These are phyloP conservation scores for Onthophagus taurus DNA, from an alignment of 1,140 invertebrate species.

Conservation along the genomic window DNA sequence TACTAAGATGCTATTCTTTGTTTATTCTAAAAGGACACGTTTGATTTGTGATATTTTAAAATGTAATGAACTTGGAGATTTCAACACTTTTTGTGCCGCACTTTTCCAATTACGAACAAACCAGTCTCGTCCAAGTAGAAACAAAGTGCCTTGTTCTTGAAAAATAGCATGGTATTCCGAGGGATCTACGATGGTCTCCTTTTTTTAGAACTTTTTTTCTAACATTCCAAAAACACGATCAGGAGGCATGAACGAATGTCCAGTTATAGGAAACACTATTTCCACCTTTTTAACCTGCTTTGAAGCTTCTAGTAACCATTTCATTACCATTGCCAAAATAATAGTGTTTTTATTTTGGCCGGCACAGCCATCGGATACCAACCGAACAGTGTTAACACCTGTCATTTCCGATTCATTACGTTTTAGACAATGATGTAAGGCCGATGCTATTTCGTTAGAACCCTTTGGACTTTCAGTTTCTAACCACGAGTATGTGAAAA, in stretches of 20 bases:
- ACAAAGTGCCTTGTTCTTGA: not conserved
- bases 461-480: slow-evolving; percentile 27
- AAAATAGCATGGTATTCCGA: slow-evolving; percentile 1
- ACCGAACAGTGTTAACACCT: slow-evolving; percentile 20
- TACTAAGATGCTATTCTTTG: too few relatives aligned
- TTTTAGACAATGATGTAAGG: slow-evolving; percentile 25
- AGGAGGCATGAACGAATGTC: slow-evolving; percentile 29
- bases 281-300: slow-evolving; percentile 22
- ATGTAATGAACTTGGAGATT: slow-evolving; percentile 1
- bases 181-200: slow-evolving; percentile 1
- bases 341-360: slow-evolving; percentile 9
- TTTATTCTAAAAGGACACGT: too few relatives aligned
- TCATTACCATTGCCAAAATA: slow-evolving; percentile 19
- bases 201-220: slow-evolving; percentile 21
- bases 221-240: slow-evolving; percentile 29
- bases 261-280: slow-evolving; percentile 27
- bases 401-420: slow-evolving; percentile 16
- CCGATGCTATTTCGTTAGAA: slow-evolving; percentile 30
- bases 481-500: slow-evolving; percentile 28
- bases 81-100: not conserved
- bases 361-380: slow-evolving; percentile 19
- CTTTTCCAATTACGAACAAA: slow-evolving; percentile 1
- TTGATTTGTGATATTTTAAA: slow-evolving; percentile 5
- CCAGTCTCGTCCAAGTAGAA: slow-evolving; percentile 1
- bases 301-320: slow-evolving; percentile 24